A percentile compares a stretch with the other conserved stretches of the same genome.
Evolutionary conservation across 2,113 vertebrate genomes (phyloP).

Genomic region (Pachypanchax playfairii): DNA sequence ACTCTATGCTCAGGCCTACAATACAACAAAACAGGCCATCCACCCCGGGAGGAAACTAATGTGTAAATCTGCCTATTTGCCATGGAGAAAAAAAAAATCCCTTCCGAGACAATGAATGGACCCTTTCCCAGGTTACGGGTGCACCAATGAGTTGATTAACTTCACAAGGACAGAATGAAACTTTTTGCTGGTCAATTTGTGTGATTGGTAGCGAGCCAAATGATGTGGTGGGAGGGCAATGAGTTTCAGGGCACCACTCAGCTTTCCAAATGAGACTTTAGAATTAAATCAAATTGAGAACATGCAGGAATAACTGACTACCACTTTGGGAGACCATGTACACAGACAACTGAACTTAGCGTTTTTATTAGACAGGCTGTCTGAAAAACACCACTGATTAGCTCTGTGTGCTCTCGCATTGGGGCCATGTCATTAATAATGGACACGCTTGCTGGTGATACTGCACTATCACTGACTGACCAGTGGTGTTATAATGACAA

Average conservation of each 20-base stretch:
- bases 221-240: constrained; percentile 38
- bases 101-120: constrained; percentile 52
- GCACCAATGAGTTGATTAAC: constrained; percentile 66
- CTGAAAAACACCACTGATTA: constrained; percentile 64
- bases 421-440: constrained; percentile 64
- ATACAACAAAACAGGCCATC: constrained; percentile 55
- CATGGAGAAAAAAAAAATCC: constrained; percentile 59
- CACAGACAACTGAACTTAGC: constrained; percentile 52
- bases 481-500: constrained; percentile 60
- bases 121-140: constrained; percentile 48
- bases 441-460: constrained; percentile 49
- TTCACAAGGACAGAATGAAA: constrained; percentile 71
- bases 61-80: constrained; percentile 60
- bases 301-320: constrained; percentile 66
- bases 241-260: constrained; percentile 47
- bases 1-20: constrained; percentile 55
- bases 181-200: constrained; percentile 62
- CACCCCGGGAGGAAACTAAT: constrained; percentile 64
- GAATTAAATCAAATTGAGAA: constrained; percentile 63
- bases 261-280: constrained; percentile 55
- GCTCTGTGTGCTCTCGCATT: constrained; percentile 59
- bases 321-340: constrained; percentile 61
- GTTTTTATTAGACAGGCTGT: constrained; percentile 61
- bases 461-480: constrained; percentile 46
- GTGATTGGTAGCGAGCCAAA: constrained; percentile 54